Evolutionary conservation across 2,113 vertebrate species (phyloP), one percentile per base, ranked within the genome.

Genomic region (Sorex araneus): DNA sequence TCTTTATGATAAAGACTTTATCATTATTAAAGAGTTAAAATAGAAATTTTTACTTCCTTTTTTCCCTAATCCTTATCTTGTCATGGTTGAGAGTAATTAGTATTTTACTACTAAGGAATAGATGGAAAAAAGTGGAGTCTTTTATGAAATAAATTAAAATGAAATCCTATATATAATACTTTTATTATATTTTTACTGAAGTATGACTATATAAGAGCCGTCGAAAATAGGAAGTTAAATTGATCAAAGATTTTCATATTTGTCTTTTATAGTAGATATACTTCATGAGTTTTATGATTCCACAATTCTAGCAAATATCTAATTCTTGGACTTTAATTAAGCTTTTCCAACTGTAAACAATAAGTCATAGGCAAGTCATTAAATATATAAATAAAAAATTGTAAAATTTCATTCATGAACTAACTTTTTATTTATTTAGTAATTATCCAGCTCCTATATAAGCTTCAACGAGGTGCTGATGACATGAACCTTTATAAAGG

Each of bases 91-190:
- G 6, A 12, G 4, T 76, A 81, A 78, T 57, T 60, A 57, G 2
- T 69, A 81, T 83, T 83, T 86, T 76, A 30, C 28, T 50, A 75
- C 54, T 76, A 45, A 91, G 3, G 10, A 87, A 89, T 16, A 2
- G n/a, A 79, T 74, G 9, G 86, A 79, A 23, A 88, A 86, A 93
- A 50, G 11, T 45, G 3, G 25, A 93, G 13, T 89, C 21, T 43
- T 6, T 57, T 57, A 45, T 85, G 81, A n/a, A 84, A 88, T 69
- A 74, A 69, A 73, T 83, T 80, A 64, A 77, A 94, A 57, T 80
- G 0, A 1, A 57, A 79, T 85, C 8, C 67, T 74, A 84, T 60
- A 18, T 89, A 18, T 89, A 63, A 87, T 66, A 19, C 1, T 86
- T 60, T 23, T 60, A 60, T 70, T 60, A 43, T 66, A 43, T 27